Percentiles rank a stretch among this genome's conserved stretches.
Evolutionary conservation across 35 echinoderm and acorn worm genomes (phyloP).

Genomic region (Acanthaster planci): DNA sequence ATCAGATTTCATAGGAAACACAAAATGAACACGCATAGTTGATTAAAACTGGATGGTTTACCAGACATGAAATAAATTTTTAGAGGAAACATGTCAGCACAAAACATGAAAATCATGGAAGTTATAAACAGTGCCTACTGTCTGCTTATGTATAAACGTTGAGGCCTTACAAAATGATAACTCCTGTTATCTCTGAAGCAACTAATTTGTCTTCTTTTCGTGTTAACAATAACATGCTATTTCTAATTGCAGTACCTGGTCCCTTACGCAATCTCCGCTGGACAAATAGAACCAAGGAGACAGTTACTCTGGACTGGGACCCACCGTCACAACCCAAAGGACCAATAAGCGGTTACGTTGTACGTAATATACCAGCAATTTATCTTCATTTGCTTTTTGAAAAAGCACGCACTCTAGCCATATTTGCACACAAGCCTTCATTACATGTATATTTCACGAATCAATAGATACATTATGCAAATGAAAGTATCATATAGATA

Average conservation of each 20-base stretch:
- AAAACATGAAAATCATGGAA: too few relatives aligned
- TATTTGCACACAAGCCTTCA: background rate
- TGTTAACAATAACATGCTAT: too few relatives aligned
- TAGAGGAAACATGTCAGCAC: too few relatives aligned
- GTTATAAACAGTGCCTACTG: too few relatives aligned
- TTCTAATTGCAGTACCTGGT: background rate
- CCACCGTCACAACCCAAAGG: background rate
- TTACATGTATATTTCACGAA: background rate
- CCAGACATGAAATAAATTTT: too few relatives aligned
- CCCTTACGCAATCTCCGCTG: background rate
- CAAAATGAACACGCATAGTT: too few relatives aligned
- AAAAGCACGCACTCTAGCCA: background rate
- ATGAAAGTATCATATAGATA: background rate
- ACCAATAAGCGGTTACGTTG: background rate
- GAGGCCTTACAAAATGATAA: too few relatives aligned
- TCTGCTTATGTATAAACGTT: too few relatives aligned
- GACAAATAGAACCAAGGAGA: background rate
- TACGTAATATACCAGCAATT: background rate
- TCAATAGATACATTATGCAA: background rate
- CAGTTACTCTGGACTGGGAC: conserved; percentile 1
- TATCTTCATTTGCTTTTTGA: background rate
- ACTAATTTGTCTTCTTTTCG: too few relatives aligned
- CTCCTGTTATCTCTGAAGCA: too few relatives aligned
- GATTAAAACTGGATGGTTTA: too few relatives aligned
- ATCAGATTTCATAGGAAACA: too few relatives aligned